A percentile compares a stretch with the other conserved stretches of the same genome.
These are phyloP conservation scores for Macrobrachium rosenbergii DNA, from an alignment of 1,140 invertebrate genomes.

Conservation along the genomic window DNA sequence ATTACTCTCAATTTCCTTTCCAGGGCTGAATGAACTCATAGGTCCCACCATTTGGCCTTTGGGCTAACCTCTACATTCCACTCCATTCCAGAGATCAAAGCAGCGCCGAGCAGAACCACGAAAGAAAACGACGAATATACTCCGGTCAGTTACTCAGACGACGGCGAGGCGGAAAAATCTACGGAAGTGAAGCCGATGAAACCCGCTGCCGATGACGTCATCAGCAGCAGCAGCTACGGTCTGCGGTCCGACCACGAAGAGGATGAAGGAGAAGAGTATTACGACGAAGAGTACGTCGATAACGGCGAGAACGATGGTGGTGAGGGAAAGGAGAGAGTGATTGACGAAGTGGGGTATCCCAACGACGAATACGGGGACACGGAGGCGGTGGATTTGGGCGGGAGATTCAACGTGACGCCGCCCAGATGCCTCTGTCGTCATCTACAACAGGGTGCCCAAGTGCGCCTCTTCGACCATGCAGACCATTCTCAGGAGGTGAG, in stretches of 20 bases:
- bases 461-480: conserved; percentile 53
- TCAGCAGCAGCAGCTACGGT: not conserved
- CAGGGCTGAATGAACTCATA: no score
- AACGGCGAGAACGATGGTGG: not conserved
- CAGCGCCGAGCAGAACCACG: no score
- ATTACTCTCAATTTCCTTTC: no score
- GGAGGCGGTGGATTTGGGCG: not conserved
- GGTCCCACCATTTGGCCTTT: no score
- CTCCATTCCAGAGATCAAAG: no score
- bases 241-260: not conserved
- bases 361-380: not conserved
- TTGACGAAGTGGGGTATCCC: not conserved
- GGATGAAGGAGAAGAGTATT: not conserved
- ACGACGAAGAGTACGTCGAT: not conserved
- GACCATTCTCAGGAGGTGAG: conserved; percentile 38
- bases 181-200: not conserved
- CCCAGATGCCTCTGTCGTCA: not conserved
- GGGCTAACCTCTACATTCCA: no score
- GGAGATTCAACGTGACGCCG: conserved; percentile 42
- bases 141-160: no score
- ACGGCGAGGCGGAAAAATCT: no score
- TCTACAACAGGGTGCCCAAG: conserved; percentile 52
- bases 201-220: not conserved
- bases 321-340: not conserved
- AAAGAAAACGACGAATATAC: no score